phyloP scores from a whole-genome alignment of 2,113 vertebrate species.

The Rhipidura dahli region DNA sequence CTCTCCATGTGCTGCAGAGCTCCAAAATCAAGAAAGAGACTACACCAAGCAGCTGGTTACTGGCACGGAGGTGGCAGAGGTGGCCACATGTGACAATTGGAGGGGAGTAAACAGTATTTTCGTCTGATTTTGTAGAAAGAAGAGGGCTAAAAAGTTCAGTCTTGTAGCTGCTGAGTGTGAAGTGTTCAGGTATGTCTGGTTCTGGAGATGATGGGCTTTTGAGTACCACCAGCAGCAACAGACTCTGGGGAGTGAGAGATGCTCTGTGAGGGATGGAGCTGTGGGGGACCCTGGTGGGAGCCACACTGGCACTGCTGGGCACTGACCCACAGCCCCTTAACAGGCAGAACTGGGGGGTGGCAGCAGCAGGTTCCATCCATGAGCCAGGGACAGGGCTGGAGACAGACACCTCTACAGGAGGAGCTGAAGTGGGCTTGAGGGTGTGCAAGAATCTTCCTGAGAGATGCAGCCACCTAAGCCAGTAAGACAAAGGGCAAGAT shows the following conservation, averaged over 20 bases:
- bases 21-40: neutral
- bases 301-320: neutral
- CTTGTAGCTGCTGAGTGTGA: neutral
- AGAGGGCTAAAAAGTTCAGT: neutral
- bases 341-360: neutral
- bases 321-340: neutral
- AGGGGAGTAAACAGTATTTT: neutral
- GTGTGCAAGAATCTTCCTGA: neutral
- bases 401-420: neutral
- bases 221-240: neutral
- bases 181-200: neutral
- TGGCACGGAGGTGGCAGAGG: neutral
- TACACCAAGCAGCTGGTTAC: neutral
- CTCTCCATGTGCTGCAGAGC: neutral
- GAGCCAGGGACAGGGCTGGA: neutral
- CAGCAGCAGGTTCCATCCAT: neutral
- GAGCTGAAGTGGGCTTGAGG: neutral
- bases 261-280: accelerated
- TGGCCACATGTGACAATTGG: neutral
- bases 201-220: neutral
- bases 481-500: neutral
- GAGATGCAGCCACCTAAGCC: neutral
- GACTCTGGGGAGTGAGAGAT: neutral
- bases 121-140: neutral
- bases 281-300: accelerated